A percentile compares a stretch with the other conserved stretches of the same genome.
These are phyloP conservation scores for Bovichtus diacanthus DNA, from an alignment of 2,797 vertebrate genomes.

Conservation along the genomic window DNA sequence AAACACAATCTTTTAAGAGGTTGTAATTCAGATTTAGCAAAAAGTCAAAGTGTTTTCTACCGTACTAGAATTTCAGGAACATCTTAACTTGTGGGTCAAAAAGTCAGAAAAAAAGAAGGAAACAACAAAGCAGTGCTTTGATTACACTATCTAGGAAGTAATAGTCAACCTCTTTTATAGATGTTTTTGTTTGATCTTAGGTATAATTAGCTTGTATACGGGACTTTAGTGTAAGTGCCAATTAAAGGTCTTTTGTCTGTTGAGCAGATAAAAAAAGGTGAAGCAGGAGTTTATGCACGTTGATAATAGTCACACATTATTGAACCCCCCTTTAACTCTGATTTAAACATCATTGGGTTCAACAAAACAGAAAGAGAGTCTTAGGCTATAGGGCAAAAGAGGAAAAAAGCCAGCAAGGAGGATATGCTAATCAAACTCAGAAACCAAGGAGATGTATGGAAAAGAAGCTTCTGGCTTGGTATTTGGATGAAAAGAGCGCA, in stretches of 20 bases:
- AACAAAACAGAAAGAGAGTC: constrained; percentile 19
- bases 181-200: background rate
- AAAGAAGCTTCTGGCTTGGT: constrained; percentile 38
- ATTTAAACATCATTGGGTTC: background rate
- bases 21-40: background rate
- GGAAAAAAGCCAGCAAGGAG: constrained; percentile 13
- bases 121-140: background rate
- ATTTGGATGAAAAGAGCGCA: background rate
- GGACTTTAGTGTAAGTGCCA: background rate
- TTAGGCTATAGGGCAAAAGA: constrained; percentile 12
- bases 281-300: background rate
- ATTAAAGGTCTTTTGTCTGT: background rate
- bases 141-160: background rate
- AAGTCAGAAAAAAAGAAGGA: background rate
- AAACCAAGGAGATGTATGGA: constrained; percentile 35
- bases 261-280: constrained; percentile 2
- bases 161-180: background rate
- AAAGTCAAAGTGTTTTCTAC: background rate
- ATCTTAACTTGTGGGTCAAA: background rate
- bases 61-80: background rate
- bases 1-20: background rate
- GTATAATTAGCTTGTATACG: background rate
- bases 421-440: constrained; percentile 24
- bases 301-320: background rate
- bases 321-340: background rate